A percentile compares a stretch with the other conserved stretches of the same genome.
Conservation (phyloP, 2,888 invertebrate species). For the Hyppa rectilinea region DNA sequence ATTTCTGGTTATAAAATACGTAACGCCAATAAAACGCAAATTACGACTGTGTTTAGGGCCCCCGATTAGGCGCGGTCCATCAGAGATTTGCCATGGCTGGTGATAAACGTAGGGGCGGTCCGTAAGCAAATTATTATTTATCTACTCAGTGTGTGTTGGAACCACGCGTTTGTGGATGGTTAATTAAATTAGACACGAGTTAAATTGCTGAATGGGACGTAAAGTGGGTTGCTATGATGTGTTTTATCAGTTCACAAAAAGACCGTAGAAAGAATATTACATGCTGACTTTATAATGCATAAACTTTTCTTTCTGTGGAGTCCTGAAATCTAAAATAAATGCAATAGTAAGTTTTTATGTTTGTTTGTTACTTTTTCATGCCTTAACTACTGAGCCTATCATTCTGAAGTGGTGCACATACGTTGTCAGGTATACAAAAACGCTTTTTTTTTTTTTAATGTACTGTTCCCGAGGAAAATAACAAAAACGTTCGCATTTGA, state of each 20-base stretch:
- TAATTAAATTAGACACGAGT: constrained; percentile 50
- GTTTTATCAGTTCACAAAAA: too few relatives aligned
- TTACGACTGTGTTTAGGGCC: constrained; percentile 72
- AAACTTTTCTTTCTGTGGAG: background rate
- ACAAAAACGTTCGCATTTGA: too few relatives aligned
- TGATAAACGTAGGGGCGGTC: constrained; percentile 70
- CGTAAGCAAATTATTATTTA: constrained; percentile 69
- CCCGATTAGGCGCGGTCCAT: constrained; percentile 79
- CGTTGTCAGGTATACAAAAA: too few relatives aligned
- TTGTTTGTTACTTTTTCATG: too few relatives aligned
- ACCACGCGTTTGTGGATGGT: constrained; percentile 16
- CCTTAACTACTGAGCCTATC: too few relatives aligned
- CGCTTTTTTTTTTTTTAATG: too few relatives aligned
- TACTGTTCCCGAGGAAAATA: too few relatives aligned
- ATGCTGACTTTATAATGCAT: too few relatives aligned
- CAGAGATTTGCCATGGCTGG: constrained; percentile 73
- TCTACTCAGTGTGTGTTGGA: constrained; percentile 48
- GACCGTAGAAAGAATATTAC: too few relatives aligned
- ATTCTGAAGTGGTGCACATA: too few relatives aligned
- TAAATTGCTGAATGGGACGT: constrained; percentile 35
- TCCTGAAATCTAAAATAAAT: background rate
- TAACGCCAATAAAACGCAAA: constrained; percentile 71
- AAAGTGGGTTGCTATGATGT: constrained; percentile 1
- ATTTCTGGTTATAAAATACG: constrained; percentile 64
- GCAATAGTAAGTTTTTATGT: too few relatives aligned